Percentiles rank a stretch among this genome's conserved stretches.
phyloP scores from a whole-genome alignment of 2,797 vertebrate species.

The Ptychobarbus kaznakovi region DNA sequence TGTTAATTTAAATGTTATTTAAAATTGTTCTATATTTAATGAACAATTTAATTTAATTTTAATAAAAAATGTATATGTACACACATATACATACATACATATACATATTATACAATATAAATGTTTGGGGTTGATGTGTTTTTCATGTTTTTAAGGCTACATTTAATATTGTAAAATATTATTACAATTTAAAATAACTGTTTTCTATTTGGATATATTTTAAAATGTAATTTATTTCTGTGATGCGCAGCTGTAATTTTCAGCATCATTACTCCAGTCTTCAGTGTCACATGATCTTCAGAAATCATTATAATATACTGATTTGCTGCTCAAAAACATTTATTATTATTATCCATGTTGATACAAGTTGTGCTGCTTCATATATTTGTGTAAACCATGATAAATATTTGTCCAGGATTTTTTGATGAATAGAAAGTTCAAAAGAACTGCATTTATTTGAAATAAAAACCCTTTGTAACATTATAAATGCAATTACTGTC shows the following conservation, averaged over 20 bases:
- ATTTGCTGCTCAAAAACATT: background rate
- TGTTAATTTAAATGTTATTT: background rate
- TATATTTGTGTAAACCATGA: background rate
- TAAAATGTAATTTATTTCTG: background rate
- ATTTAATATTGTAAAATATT: background rate
- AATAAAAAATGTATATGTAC: background rate
- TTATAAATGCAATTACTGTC: background rate
- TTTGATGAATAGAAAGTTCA: background rate
- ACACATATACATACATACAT: background rate
- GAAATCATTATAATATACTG: background rate
- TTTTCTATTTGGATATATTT: background rate
- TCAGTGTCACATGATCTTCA: background rate
- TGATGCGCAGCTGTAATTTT: background rate
- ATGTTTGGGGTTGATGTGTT: background rate
- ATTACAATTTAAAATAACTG: background rate
- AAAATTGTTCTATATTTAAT: background rate
- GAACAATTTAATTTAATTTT: background rate
- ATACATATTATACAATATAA: background rate
- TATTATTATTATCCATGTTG: background rate
- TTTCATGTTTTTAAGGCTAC: background rate
- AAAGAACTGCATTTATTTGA: background rate
- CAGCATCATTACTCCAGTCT: background rate
- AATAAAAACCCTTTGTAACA: background rate
- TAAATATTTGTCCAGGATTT: background rate
- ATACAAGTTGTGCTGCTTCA: background rate